phyloP scores from a whole-genome alignment of 2,888 invertebrate species.

The Lasioglossum marginatum region DNA sequence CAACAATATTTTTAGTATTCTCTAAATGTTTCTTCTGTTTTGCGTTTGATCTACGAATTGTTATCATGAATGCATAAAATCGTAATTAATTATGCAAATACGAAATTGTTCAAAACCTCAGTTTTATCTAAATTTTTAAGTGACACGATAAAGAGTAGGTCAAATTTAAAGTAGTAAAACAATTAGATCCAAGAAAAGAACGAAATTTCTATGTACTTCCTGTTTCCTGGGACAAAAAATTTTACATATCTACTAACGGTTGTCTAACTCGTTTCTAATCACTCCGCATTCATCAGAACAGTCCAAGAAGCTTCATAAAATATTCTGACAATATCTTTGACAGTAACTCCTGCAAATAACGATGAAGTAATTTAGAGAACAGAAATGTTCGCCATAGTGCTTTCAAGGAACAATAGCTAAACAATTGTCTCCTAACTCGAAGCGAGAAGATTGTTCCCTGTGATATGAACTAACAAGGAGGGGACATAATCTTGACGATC shows the following conservation, averaged over 20 bases:
- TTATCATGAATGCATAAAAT: background rate
- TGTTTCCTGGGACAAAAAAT: background rate
- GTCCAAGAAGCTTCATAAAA: background rate
- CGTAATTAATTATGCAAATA: background rate
- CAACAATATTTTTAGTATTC: background rate
- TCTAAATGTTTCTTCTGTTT: no score
- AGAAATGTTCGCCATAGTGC: background rate
- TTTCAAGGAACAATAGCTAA: background rate
- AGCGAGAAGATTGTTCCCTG: background rate
- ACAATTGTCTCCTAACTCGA: constrained; percentile 5
- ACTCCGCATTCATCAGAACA: background rate
- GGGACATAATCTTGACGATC: background rate
- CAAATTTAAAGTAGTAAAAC: background rate
- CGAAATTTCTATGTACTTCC: background rate
- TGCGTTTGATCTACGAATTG: background rate
- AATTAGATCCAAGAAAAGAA: background rate
- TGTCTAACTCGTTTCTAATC: background rate
- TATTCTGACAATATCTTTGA: background rate
- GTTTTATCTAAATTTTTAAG: background rate
- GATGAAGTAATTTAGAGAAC: background rate
- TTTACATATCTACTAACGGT: background rate
- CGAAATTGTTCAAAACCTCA: background rate
- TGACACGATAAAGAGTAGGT: background rate
- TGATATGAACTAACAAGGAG: background rate
- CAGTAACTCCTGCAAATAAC: background rate